Evolutionary conservation across 2,113 vertebrate genomes (phyloP), one percentile per base, ranked within the genome.

Genomic region (Stictonetta naevosa): DNA sequence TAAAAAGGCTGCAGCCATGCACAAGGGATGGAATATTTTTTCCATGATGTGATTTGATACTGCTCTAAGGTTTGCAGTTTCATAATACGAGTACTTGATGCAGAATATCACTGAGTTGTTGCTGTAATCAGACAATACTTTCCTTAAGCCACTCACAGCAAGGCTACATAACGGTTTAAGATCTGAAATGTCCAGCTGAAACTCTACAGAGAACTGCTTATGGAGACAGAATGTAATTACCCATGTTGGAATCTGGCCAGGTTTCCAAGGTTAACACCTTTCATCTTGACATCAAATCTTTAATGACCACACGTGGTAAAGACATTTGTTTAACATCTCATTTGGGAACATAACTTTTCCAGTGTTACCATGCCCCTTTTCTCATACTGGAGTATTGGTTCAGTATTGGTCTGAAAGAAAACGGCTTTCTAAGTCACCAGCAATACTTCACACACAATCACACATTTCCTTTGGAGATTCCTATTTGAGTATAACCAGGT

Each of bases 221-320:
- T 76, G 93, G 72, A 96, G 86, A 90, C 95, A 91, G 69, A 96
- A 84, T 58, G 83, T 44, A 93, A 96, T 93, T 91, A 86, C 34
- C 73, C 38, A 1, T 3, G 9, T 5, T 92, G 86, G 93, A 96
- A 69, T 1, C 53, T 44, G 48, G 83, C 90, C 92, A 96, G 93
- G 60, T 29, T 93, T 81, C 86, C 76, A 72, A 88, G 90, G 83
- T 86, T 92, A 82, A 50, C 90, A 93, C 88, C 95, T 95, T 89
- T 92, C 92, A 94, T 94, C 93, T 87, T 8, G 62, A 86, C 91
- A 92, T 91, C 82, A 58, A 64, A 79, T 94, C 90, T 86, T 78
- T 96, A 95, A 93, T 90, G 93, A 95, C 88, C 80, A 50, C 90
- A 72, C 58, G 76, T 86, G 90, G 93, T 44, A 94, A 75, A 88